Conservation (phyloP, 2,888 invertebrate species). For the Phyto melanocephala region DNA sequence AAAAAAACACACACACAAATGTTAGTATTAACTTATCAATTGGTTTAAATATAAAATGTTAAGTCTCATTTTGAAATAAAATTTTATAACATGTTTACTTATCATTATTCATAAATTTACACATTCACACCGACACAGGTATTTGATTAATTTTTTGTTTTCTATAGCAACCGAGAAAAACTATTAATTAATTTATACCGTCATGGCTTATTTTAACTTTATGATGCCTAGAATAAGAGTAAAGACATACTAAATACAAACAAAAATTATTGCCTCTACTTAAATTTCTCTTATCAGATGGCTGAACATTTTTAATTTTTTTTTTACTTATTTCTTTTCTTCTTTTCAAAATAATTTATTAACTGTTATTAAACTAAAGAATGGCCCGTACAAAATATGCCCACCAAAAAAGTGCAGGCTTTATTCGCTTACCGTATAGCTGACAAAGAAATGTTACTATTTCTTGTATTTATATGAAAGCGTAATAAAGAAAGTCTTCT, state of each 20-base stretch:
- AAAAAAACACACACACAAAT: neutral
- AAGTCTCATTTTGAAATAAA: too few relatives aligned
- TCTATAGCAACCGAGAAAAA: neutral
- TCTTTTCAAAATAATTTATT: neutral
- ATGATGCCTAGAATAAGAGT: neutral
- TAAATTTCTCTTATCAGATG: slow-evolving; percentile 11
- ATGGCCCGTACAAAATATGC: neutral
- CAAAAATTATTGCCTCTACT: neutral
- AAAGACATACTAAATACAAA: neutral
- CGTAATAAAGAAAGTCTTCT: too few relatives aligned
- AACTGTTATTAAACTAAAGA: neutral
- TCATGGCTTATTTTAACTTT: neutral
- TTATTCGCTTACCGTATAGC: too few relatives aligned
- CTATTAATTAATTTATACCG: slow-evolving; percentile 5
- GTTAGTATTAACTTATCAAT: slow-evolving; percentile 24
- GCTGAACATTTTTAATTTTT: too few relatives aligned
- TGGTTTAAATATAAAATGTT: neutral
- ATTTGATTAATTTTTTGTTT: too few relatives aligned
- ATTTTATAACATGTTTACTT: slow-evolving; percentile 28
- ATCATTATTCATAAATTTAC: neutral
- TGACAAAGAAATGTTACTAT: too few relatives aligned
- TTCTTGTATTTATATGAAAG: too few relatives aligned
- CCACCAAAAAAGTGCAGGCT: neutral
- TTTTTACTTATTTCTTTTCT: too few relatives aligned
- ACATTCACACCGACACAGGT: neutral